These are phyloP conservation scores for Acronicta leporina DNA, from an alignment of 2,888 invertebrate species.

Conservation along the genomic window DNA sequence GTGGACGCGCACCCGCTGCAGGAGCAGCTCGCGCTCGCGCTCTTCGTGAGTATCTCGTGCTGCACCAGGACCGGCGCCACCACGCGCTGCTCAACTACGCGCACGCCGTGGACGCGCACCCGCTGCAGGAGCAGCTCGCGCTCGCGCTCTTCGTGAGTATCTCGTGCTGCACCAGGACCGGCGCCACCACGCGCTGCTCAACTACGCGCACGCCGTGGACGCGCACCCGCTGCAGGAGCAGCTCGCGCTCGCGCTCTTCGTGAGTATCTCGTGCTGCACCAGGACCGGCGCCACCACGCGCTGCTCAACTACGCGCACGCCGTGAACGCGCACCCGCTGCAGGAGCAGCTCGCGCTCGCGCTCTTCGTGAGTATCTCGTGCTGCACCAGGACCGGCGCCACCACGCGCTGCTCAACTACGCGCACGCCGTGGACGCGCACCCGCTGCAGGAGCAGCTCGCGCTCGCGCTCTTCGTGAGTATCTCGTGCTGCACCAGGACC, in stretches of 20 bases:
- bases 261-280: constrained; percentile 4
- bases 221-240: neutral
- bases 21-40: no score
- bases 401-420: constrained; percentile 13
- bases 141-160: neutral
- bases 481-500: no score
- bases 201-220: neutral
- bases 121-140: no score
- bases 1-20: no score
- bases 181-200: constrained; percentile 41
- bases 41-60: no score
- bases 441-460: no score
- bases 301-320: constrained; percentile 4
- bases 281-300: constrained; percentile 10
- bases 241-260: constrained; percentile 7
- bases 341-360: constrained; percentile 1
- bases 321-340: constrained; percentile 3
- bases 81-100: no score
- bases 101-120: neutral
- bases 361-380: constrained; percentile 75
- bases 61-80: no score
- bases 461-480: no score
- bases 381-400: constrained; percentile 93
- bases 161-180: constrained; percentile 17
- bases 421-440: no score